phyloP scores from a whole-genome alignment of 2,113 vertebrate genomes.

The Paedocypris sp. region DNA sequence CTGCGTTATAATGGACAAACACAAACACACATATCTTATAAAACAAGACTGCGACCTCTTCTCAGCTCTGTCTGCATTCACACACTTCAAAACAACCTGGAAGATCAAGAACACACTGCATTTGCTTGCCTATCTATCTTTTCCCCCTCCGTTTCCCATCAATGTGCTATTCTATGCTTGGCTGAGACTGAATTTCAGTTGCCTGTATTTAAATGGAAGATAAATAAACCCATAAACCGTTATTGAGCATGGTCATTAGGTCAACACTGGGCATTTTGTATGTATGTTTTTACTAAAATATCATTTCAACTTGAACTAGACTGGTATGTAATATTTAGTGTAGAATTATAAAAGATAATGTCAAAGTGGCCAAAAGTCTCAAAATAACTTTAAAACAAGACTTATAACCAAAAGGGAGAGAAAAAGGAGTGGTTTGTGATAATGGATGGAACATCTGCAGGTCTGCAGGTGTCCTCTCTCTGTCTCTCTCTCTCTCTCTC shows the following conservation, averaged over 20 bases:
- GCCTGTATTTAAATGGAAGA: no score
- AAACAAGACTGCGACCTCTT: slow-evolving; percentile 78
- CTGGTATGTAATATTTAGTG: no score
- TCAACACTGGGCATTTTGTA: background rate
- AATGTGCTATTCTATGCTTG: background rate
- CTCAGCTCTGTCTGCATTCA: background rate
- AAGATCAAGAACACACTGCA: slow-evolving; percentile 51
- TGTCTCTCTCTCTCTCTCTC: slow-evolving; percentile 43
- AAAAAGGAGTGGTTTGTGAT: slow-evolving; percentile 45
- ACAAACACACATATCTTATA: slow-evolving; percentile 81
- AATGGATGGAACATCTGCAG: slow-evolving; percentile 65
- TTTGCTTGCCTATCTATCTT: slow-evolving; percentile 34
- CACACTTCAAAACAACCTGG: slow-evolving; percentile 80
- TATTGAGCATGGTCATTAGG: no score
- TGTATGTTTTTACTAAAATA: no score
- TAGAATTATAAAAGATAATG: no score
- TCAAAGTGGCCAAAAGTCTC: no score
- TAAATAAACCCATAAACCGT: no score
- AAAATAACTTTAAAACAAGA: no score
- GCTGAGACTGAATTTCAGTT: background rate
- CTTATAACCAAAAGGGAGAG: slow-evolving; percentile 17
- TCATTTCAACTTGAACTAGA: no score
- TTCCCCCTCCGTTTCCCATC: background rate
- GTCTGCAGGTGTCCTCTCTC: slow-evolving; percentile 63
- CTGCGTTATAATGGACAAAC: slow-evolving; percentile 84